Percentiles rank a stretch among this genome's conserved stretches.
These are phyloP conservation scores for Alfaro cultratus DNA, from an alignment of 2,797 vertebrate genomes.

Conservation along the genomic window DNA sequence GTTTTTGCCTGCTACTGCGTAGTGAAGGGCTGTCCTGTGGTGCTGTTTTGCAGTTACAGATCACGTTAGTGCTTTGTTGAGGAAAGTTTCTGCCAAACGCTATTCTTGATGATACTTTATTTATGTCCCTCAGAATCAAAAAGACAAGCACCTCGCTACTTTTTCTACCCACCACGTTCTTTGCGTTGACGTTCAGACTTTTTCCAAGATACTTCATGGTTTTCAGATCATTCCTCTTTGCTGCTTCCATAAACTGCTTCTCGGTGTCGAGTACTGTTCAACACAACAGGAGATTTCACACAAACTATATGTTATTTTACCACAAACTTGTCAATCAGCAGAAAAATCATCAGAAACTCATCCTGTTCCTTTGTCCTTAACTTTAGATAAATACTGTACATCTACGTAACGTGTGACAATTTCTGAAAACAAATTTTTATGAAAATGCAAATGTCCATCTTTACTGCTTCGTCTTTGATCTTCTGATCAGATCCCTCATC, in stretches of 20 bases:
- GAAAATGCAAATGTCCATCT: not conserved
- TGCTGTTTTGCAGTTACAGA: constrained; percentile 74
- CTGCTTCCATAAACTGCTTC: constrained; percentile 88
- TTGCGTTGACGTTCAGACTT: constrained; percentile 87
- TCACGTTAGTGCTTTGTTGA: not conserved
- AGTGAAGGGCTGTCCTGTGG: constrained; percentile 88
- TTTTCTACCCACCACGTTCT: constrained; percentile 83
- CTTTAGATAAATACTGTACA: not conserved
- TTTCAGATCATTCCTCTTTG: constrained; percentile 88
- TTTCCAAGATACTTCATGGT: constrained; percentile 84
- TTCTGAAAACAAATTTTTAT: no score
- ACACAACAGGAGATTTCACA: constrained; percentile 18
- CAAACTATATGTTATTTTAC: not conserved
- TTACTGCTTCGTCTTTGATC: not conserved
- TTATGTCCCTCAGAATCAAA: not conserved
- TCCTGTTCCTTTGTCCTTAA: not conserved
- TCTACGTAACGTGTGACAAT: not conserved
- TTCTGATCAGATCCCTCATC: not conserved
- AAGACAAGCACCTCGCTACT: not conserved
- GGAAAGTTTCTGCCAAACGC: not conserved
- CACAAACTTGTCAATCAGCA: not conserved
- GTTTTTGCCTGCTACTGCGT: constrained; percentile 85
- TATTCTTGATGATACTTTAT: not conserved
- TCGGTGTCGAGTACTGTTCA: constrained; percentile 87
- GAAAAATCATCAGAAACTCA: not conserved